Conservation (phyloP, 2,888 invertebrate genomes). For the Aricia artaxerxes region DNA sequence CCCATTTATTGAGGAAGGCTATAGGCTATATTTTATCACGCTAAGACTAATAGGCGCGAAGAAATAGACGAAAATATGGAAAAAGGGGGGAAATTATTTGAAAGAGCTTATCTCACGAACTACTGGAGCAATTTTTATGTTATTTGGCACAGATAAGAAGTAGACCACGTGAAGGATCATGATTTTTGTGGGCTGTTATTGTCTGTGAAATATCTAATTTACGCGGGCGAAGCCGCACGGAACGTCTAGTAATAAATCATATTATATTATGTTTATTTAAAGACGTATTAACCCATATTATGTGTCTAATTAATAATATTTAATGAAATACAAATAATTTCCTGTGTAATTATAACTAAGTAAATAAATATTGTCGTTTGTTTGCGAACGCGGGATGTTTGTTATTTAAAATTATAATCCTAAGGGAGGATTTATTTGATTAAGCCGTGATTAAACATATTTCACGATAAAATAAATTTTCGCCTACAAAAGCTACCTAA, state of each 20-base stretch:
- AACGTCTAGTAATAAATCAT: background rate
- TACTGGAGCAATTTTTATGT: too few species aligned
- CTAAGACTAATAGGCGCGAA: too few species aligned
- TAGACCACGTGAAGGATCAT: too few species aligned
- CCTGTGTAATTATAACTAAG: background rate
- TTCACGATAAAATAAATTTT: background rate
- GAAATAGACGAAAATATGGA: too few species aligned
- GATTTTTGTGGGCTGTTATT: too few species aligned
- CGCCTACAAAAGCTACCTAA: background rate
- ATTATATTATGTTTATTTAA: background rate
- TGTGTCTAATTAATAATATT: background rate
- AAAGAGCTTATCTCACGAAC: too few species aligned
- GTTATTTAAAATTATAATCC: slow-evolving; percentile 6
- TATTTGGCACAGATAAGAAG: too few species aligned
- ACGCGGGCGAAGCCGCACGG: too few species aligned
- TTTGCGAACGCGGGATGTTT: background rate
- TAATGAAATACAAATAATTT: slow-evolving; percentile 16
- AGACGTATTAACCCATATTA: background rate
- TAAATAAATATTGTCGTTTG: slow-evolving; percentile 7
- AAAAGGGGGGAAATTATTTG: too few species aligned
- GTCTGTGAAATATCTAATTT: too few species aligned
- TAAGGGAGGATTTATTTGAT: background rate
- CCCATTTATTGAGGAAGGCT: too few species aligned
- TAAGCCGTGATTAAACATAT: background rate
- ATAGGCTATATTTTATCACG: too few species aligned